phyloP scores from a whole-genome alignment of 2,888 invertebrate genomes.

The Lutraria lutraria region DNA sequence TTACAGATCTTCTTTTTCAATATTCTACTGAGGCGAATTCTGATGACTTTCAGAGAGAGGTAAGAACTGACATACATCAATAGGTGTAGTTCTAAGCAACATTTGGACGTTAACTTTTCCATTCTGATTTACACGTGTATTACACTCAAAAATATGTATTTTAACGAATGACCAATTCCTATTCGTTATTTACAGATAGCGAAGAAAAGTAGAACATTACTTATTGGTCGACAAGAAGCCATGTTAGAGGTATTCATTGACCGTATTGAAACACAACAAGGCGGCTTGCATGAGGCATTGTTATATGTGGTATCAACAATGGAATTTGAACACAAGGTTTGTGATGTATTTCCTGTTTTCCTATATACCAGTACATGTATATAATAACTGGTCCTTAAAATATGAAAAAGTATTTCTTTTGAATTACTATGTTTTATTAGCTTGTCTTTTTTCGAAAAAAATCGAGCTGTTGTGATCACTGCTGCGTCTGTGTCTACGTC shows the following conservation, averaged over 20 bases:
- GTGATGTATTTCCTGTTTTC: not conserved
- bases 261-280: constrained; percentile 72
- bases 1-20: not conserved
- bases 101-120: too few species aligned
- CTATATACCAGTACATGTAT: too few species aligned
- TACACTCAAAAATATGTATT: too few species aligned
- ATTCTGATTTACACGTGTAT: too few species aligned
- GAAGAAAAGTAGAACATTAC: constrained; percentile 72
- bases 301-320: constrained; percentile 77
- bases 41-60: not conserved
- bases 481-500: too few species aligned
- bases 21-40: not conserved
- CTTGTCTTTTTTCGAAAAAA: too few species aligned
- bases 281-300: constrained; percentile 78
- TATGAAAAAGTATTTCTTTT: too few species aligned
- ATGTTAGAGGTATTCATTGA: constrained; percentile 80
- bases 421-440: too few species aligned
- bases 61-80: not conserved
- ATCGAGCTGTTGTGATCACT: too few species aligned
- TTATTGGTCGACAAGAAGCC: constrained; percentile 81
- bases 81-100: too few species aligned
- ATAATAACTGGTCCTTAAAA: too few species aligned
- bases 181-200: constrained; percentile 71
- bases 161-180: too few species aligned
- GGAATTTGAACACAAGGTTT: constrained; percentile 70